These are phyloP conservation scores for Channa striata DNA, from an alignment of 2,797 vertebrate species.

Conservation along the genomic window DNA sequence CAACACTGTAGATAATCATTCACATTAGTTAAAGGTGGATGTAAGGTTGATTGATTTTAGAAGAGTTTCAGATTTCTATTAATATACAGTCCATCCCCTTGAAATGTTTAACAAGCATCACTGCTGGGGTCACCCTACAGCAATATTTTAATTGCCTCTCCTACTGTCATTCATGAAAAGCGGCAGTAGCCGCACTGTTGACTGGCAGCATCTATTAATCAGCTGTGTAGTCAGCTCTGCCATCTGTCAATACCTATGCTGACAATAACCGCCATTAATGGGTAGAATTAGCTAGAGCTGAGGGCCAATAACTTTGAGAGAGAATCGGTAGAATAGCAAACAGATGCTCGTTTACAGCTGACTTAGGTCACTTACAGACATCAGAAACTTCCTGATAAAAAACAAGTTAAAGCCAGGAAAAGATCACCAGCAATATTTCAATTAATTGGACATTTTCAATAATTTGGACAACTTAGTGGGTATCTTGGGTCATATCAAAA, in stretches of 20 bases:
- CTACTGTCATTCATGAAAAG: constrained; percentile 10
- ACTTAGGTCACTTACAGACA: constrained; percentile 10
- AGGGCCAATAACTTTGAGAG: constrained; percentile 28
- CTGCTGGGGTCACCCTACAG: constrained; percentile 14
- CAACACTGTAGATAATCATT: constrained; percentile 9
- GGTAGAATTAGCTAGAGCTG: constrained; percentile 31
- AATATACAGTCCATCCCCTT: background rate
- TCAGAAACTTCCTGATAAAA: constrained; percentile 10
- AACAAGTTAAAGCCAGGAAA: constrained; percentile 8
- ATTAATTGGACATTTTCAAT: constrained; percentile 19
- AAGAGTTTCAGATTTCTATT: constrained; percentile 26
- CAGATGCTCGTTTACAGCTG: constrained; percentile 13
- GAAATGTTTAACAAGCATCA: constrained; percentile 10
- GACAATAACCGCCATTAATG: constrained; percentile 51
- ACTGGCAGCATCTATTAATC: constrained; percentile 33
- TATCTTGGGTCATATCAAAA: constrained; percentile 43
- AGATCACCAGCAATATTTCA: constrained; percentile 19
- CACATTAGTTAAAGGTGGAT: constrained; percentile 33
- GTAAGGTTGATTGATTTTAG: constrained; percentile 39
- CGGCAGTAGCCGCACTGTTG: background rate
- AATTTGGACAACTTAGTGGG: constrained; percentile 10
- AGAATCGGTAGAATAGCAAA: constrained; percentile 49
- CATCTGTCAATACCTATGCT: constrained; percentile 53
- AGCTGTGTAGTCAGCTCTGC: constrained; percentile 29
- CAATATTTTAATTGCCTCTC: constrained; percentile 8